Percentiles rank a stretch among this genome's conserved stretches.
These are phyloP conservation scores for Pipa parva DNA, from an alignment of 2,113 vertebrate genomes.

Conservation along the genomic window DNA sequence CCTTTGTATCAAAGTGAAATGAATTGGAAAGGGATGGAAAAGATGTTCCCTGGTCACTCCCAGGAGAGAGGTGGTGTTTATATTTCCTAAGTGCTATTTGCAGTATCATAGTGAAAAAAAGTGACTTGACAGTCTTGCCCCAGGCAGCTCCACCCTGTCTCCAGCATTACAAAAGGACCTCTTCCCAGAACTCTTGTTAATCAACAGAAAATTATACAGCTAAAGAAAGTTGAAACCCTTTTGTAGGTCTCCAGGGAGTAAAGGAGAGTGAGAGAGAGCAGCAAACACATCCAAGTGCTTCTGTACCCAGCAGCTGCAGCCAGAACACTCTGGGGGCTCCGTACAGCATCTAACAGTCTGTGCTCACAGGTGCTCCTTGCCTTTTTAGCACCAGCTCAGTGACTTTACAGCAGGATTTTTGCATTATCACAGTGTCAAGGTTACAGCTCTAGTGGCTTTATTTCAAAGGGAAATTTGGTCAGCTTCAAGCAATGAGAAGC, in stretches of 20 bases:
- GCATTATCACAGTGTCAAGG: constrained; percentile 22
- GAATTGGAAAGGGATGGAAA: neutral
- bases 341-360: constrained; percentile 34
- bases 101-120: constrained; percentile 38
- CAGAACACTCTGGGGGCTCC: constrained; percentile 28
- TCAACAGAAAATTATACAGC: constrained; percentile 49
- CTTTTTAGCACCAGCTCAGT: constrained; percentile 28
- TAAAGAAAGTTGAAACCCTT: constrained; percentile 47
- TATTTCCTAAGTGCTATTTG: constrained; percentile 45
- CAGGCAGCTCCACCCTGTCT: constrained; percentile 47
- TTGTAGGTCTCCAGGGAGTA: constrained; percentile 28
- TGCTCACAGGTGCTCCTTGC: constrained; percentile 41
- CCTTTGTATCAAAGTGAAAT: neutral
- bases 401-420: constrained; percentile 36
- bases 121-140: constrained; percentile 43
- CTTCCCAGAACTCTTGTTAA: constrained; percentile 53
- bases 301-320: constrained; percentile 46
- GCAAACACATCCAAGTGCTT: constrained; percentile 45
- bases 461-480: constrained; percentile 42
- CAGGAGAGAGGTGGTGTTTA: constrained; percentile 6
- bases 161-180: constrained; percentile 44
- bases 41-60: neutral
- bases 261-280: constrained; percentile 32
- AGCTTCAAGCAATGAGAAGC: constrained; percentile 37
- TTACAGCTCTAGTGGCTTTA: constrained; percentile 38